Percentiles rank a stretch among this genome's conserved stretches.
Evolutionary conservation across 2,797 vertebrate genomes (phyloP).

Genomic region (Spinibarbus caldwelli): DNA sequence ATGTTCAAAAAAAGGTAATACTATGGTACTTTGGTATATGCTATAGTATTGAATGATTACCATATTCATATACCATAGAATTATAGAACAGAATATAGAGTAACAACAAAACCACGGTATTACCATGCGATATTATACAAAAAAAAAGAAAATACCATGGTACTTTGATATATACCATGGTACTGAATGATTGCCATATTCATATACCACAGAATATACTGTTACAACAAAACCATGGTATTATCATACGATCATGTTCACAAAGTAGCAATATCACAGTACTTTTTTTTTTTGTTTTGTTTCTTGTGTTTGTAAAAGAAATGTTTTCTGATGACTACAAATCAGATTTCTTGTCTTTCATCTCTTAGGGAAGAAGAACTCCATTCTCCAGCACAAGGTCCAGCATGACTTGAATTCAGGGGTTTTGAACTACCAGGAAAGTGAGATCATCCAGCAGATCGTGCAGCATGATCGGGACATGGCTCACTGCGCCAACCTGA

Average conservation of each 20-base stretch:
- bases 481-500: constrained; percentile 91
- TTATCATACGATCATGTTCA: too few relatives aligned
- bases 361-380: constrained; percentile 95
- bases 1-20: not conserved
- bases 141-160: too few relatives aligned
- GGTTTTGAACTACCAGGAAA: constrained; percentile 96
- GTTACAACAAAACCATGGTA: too few relatives aligned
- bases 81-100: not conserved
- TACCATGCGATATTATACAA: not conserved
- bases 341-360: not conserved
- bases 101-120: not conserved
- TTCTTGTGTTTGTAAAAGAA: too few relatives aligned
- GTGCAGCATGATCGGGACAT: constrained; percentile 98
- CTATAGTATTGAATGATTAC: not conserved
- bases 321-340: too few relatives aligned
- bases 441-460: constrained; percentile 98
- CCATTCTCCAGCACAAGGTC: constrained; percentile 95
- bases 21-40: not conserved
- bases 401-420: constrained; percentile 97
- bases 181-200: too few relatives aligned
- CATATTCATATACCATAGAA: not conserved
- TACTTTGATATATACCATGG: too few relatives aligned
- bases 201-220: too few relatives aligned
- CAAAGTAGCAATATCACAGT: too few relatives aligned
- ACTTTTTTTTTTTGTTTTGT: too few relatives aligned